phyloP scores from a whole-genome alignment of 2,888 invertebrate species.

The Stenotaenia linearis region DNA sequence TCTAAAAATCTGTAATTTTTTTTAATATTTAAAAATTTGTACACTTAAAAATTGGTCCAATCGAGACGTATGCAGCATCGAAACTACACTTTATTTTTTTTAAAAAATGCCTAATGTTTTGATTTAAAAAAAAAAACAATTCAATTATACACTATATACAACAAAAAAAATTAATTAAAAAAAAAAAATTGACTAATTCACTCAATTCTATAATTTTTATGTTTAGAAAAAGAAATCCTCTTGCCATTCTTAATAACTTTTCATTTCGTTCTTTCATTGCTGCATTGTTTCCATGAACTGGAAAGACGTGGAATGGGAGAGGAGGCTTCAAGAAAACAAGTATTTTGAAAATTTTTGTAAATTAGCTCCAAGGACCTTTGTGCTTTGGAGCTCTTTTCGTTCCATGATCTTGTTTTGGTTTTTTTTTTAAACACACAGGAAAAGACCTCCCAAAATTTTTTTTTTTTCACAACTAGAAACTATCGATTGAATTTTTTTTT shows the following conservation, averaged over 20 bases:
- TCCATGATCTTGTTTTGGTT: background rate
- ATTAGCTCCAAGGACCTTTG: constrained; percentile 13
- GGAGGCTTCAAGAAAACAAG: background rate
- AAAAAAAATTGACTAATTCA: background rate
- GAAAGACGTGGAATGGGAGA: constrained; percentile 33
- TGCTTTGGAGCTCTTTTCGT: background rate
- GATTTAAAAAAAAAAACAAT: constrained; percentile 21
- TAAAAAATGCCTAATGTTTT: constrained; percentile 30
- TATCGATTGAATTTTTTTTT: background rate
- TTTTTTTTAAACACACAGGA: background rate
- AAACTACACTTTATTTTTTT: background rate
- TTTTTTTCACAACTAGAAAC: constrained; percentile 3
- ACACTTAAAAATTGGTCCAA: background rate
- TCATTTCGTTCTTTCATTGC: constrained; percentile 22
- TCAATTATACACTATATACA: constrained; percentile 34
- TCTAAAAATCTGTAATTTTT: background rate
- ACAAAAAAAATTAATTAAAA: background rate
- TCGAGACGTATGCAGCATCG: background rate
- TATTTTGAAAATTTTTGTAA: background rate
- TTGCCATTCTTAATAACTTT: background rate
- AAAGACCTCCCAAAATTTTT: background rate
- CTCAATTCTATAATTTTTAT: background rate
- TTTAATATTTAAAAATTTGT: background rate
- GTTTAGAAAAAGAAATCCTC: background rate
- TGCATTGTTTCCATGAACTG: constrained; percentile 30